These are phyloP conservation scores for Sibirionetta formosa DNA, from an alignment of 2,797 vertebrate species.

Conservation along the genomic window DNA sequence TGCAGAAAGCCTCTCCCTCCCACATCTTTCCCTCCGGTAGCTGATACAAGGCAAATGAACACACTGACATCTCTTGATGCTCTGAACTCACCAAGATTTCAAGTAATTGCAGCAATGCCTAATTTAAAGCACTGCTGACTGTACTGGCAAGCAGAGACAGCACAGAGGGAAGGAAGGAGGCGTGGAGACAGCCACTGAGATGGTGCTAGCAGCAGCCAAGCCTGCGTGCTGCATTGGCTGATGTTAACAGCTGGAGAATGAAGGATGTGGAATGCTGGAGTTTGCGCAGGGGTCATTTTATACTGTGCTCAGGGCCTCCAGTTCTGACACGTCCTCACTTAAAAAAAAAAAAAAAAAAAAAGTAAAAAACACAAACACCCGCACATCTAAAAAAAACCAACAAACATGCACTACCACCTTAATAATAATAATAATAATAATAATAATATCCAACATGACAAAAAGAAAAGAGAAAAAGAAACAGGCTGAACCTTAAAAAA, in stretches of 20 bases:
- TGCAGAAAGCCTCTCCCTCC: not conserved
- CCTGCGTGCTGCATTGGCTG: conserved; percentile 41
- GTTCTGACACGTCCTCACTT: conserved; percentile 71
- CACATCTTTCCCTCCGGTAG: not conserved
- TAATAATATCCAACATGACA: not conserved
- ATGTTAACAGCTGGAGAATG: conserved; percentile 55
- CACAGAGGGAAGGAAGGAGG: not conserved
- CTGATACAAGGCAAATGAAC: not conserved
- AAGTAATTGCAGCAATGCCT: not conserved
- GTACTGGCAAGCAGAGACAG: not conserved
- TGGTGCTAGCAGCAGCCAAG: conserved; percentile 37
- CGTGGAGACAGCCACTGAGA: not conserved
- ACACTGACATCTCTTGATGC: not conserved
- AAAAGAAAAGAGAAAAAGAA: not conserved
- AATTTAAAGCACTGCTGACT: not conserved
- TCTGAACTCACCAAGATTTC: not conserved
- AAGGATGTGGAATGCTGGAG: conserved; percentile 69
- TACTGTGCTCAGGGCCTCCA: not conserved
- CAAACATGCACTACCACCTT: not conserved
- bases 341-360: not conserved
- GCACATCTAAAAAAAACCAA: not conserved
- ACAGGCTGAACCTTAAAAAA: not conserved
- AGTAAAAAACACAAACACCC: not conserved
- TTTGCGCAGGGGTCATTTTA: conserved; percentile 51
- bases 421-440: too few species aligned